Evolutionary conservation across 2,113 vertebrate genomes (phyloP).

Genomic region (Callorhinus ursinus): DNA sequence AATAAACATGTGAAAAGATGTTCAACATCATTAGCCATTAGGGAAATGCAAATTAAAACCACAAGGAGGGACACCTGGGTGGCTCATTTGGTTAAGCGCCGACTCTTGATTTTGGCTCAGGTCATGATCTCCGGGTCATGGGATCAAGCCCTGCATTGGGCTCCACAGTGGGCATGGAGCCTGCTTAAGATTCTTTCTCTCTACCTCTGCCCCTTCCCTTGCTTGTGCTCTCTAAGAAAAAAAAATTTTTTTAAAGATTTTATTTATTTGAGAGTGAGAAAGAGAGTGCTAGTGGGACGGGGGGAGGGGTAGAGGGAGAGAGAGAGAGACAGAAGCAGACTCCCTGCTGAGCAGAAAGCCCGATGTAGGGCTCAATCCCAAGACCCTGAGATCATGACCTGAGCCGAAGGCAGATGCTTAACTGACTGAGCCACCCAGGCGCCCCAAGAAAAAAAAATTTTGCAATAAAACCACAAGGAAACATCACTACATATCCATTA

Average conservation of each 20-base stretch:
- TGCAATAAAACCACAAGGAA: background rate
- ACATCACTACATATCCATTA: background rate
- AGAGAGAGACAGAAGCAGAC: background rate
- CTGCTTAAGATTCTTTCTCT: background rate
- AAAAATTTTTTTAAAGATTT: background rate
- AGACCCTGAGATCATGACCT: background rate
- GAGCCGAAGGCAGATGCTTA: background rate
- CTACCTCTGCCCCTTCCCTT: background rate
- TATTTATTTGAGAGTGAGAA: background rate
- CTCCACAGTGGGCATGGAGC: background rate
- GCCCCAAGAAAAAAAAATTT: background rate
- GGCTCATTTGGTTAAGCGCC: background rate
- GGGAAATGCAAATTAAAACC: constrained; percentile 16
- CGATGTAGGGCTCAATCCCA: background rate
- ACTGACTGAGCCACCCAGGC: background rate
- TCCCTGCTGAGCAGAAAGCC: background rate
- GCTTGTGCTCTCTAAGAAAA: background rate
- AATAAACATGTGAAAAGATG: constrained; percentile 25
- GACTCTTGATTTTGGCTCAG: background rate
- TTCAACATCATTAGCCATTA: background rate
- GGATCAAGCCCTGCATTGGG: background rate
- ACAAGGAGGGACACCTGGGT: background rate
- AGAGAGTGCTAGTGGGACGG: background rate
- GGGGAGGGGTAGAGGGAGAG: background rate
- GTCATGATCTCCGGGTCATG: background rate